Conservation (phyloP, 2,888 invertebrate species). For the Baccha elongata region DNA sequence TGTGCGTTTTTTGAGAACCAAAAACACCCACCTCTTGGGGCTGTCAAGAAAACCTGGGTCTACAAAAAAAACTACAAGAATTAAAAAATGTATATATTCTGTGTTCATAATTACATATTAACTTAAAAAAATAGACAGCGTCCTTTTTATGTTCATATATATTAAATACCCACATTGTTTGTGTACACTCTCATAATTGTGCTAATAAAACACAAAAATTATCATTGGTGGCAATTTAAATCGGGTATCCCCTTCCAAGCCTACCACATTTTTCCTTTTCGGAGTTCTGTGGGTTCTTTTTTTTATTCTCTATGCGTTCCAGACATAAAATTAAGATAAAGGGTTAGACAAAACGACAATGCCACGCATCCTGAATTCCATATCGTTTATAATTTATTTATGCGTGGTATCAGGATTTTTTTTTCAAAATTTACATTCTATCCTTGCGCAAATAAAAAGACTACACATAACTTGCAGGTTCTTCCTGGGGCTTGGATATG, state of each 20-base stretch:
- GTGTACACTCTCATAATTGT: conserved; percentile 13
- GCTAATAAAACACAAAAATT: conserved; percentile 48
- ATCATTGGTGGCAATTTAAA: conserved; percentile 36
- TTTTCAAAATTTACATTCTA: conserved; percentile 43
- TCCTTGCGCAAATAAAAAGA: not conserved
- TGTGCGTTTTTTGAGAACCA: no score
- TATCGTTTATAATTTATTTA: conserved; percentile 47
- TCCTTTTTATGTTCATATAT: conserved; percentile 3
- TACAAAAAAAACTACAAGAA: no score
- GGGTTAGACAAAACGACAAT: conserved; percentile 55
- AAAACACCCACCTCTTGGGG: no score
- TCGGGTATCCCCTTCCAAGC: conserved; percentile 9
- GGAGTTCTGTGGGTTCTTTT: conserved; percentile 26
- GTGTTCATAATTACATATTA: conserved; percentile 33
- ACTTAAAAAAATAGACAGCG: conserved; percentile 11
- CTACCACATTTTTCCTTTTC: conserved; percentile 34
- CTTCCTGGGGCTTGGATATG: no score
- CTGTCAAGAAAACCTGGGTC: no score
- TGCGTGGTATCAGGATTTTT: conserved; percentile 25
- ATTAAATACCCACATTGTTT: conserved; percentile 10
- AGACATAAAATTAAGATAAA: conserved; percentile 61
- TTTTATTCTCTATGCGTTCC: conserved; percentile 53
- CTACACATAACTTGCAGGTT: no score
- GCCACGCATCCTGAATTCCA: conserved; percentile 56
- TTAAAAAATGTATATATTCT: no score